Evolutionary conservation across 2,113 vertebrate species (phyloP).

Genomic region (Megaptera novaeangliae): DNA sequence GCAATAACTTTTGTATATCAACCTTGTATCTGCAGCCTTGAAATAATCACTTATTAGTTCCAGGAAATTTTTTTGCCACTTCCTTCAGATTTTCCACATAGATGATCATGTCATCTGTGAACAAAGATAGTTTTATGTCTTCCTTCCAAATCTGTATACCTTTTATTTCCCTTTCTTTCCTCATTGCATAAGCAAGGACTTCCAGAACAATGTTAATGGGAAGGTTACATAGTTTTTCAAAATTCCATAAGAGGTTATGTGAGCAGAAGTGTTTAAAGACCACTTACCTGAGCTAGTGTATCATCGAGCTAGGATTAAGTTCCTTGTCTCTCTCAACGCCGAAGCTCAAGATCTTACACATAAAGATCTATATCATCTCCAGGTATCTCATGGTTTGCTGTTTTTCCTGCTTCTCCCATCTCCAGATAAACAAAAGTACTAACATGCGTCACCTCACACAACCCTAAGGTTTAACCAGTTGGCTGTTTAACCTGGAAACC

Average conservation of each 20-base stretch:
- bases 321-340: background rate
- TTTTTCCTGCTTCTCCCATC: background rate
- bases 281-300: background rate
- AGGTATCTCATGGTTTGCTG: background rate
- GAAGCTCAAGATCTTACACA: background rate
- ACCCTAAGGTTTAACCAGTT: background rate
- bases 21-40: background rate
- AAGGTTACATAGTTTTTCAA: background rate
- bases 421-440: background rate
- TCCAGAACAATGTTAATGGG: background rate
- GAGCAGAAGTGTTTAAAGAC: background rate
- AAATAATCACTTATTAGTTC: background rate
- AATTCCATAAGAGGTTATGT: background rate
- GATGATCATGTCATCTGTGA: background rate
- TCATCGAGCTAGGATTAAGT: background rate
- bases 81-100: background rate
- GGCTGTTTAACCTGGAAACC: background rate
- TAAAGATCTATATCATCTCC: background rate
- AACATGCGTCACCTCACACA: background rate
- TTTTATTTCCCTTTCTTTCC: background rate
- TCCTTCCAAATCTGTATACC: background rate
- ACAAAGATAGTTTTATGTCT: background rate
- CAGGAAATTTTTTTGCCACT: background rate
- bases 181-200: background rate
- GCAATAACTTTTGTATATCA: background rate